Conservation (phyloP, 2,797 vertebrate genomes). For the Tadarida brasiliensis region DNA sequence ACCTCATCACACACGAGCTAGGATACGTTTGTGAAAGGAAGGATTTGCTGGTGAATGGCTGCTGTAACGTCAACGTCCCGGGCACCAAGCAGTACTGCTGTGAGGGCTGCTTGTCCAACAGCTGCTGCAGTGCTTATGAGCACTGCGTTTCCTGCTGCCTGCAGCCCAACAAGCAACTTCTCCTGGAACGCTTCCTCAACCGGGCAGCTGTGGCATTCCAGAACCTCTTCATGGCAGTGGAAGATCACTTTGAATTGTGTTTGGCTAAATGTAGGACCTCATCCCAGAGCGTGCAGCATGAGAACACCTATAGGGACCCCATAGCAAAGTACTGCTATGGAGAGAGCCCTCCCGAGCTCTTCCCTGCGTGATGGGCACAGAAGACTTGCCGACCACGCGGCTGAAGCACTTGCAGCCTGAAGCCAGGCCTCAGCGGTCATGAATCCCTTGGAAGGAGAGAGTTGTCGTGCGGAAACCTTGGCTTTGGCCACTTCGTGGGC, state of each 20-base stretch:
- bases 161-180: constrained; percentile 97
- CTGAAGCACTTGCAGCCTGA: not conserved
- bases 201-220: constrained; percentile 96
- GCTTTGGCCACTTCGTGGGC: not conserved
- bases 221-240: constrained; percentile 98
- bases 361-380: constrained; percentile 90
- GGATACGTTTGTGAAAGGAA: constrained; percentile 97
- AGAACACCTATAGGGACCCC: constrained; percentile 98
- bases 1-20: constrained; percentile 96
- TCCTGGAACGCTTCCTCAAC: constrained; percentile 96
- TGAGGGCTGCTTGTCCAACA: constrained; percentile 94
- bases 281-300: constrained; percentile 99
- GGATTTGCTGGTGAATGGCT: constrained; percentile 95
- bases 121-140: constrained; percentile 97
- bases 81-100: constrained; percentile 93
- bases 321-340: constrained; percentile 98
- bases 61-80: constrained; percentile 92
- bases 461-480: not conserved
- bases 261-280: constrained; percentile 99
- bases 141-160: constrained; percentile 98
- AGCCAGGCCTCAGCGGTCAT: not conserved
- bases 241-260: constrained; percentile 98
- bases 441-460: not conserved
- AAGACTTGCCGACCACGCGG: not conserved
- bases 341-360: constrained; percentile 96